phyloP scores from a whole-genome alignment of 2,113 vertebrate genomes.

The Triplophysa dalaica region DNA sequence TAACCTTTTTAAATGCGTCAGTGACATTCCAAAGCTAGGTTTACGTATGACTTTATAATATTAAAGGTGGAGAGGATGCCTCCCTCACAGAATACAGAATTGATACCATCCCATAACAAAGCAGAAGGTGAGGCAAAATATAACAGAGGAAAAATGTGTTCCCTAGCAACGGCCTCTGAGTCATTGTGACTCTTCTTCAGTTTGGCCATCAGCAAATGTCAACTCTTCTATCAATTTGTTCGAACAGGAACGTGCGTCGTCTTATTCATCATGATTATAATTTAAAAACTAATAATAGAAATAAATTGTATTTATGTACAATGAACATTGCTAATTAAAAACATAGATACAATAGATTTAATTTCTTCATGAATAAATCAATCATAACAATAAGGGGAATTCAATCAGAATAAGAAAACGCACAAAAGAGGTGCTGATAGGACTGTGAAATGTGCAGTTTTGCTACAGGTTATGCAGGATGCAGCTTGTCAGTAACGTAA shows the following conservation, averaged over 20 bases:
- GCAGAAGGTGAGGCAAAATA: neutral
- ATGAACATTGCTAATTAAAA: too few relatives aligned
- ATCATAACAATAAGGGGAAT: too few relatives aligned
- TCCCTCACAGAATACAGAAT: neutral
- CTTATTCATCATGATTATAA: neutral
- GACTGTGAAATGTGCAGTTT: too few relatives aligned
- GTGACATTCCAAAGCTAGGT: neutral
- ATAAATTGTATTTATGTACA: too few relatives aligned
- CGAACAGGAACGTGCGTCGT: neutral
- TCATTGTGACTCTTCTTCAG: neutral
- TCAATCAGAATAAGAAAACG: too few relatives aligned
- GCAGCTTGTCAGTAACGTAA: too few relatives aligned
- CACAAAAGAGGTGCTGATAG: too few relatives aligned
- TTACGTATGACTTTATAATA: neutral
- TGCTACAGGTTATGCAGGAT: too few relatives aligned
- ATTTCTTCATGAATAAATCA: too few relatives aligned
- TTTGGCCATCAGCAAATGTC: neutral
- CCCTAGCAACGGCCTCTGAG: conserved; percentile 4
- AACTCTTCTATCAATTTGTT: neutral
- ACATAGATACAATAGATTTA: too few relatives aligned
- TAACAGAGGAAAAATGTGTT: conserved; percentile 5
- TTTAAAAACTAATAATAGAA: too few relatives aligned
- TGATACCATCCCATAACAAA: neutral
- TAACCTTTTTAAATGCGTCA: neutral
- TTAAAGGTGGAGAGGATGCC: conserved; percentile 9